These are phyloP conservation scores for Julus scanicus DNA, from an alignment of 2,888 invertebrate genomes.

Conservation along the genomic window DNA sequence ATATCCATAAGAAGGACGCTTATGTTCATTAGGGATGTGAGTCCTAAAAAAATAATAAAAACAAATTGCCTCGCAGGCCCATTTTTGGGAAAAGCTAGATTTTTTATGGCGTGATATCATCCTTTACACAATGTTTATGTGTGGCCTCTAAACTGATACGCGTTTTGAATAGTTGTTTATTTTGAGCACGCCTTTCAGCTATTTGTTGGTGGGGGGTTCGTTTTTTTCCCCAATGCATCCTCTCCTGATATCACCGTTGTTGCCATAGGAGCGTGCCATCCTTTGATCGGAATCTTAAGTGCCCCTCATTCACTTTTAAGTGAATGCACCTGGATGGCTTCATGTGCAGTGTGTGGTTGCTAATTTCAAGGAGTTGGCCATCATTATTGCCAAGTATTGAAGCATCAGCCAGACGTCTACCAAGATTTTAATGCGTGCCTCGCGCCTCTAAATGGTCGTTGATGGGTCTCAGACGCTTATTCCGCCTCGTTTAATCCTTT, in stretches of 20 bases:
- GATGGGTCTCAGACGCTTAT: background rate
- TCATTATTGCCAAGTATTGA: background rate
- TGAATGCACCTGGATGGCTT: background rate
- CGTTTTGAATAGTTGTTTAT: background rate
- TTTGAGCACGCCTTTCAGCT: background rate
- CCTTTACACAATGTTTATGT: background rate
- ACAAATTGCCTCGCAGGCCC: background rate
- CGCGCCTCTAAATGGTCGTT: background rate
- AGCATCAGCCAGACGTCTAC: background rate
- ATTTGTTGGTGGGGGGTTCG: background rate
- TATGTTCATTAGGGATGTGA: background rate
- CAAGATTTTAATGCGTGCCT: background rate
- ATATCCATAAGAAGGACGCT: background rate
- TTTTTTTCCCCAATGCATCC: background rate
- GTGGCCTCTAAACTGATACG: background rate
- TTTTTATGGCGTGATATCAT: background rate
- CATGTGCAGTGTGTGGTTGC: background rate
- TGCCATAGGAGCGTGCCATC: background rate
- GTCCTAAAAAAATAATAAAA: conserved; percentile 40
- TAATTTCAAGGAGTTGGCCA: background rate
- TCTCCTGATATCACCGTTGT: background rate
- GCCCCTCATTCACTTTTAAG: background rate
- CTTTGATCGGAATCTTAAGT: conserved; percentile 23
- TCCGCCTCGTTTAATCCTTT: conserved; percentile 8
- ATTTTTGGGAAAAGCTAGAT: background rate